Evolutionary conservation across 2,113 vertebrate species (phyloP).

Genomic region (Oryzias javanicus): DNA sequence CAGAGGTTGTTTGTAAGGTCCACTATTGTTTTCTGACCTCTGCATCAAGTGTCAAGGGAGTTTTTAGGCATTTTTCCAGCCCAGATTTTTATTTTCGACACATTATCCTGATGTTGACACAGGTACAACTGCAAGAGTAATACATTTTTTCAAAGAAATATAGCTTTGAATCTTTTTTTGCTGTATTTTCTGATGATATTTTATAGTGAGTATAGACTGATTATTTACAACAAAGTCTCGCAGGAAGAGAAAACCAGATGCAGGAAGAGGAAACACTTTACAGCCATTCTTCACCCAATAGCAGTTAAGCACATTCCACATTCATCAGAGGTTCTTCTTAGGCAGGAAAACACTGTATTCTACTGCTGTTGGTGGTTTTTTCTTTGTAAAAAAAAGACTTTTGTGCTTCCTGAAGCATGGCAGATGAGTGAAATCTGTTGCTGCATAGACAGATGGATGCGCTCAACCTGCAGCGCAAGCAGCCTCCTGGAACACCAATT

Average conservation of each 20-base stretch:
- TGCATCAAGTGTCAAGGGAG: background rate
- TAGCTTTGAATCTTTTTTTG: background rate
- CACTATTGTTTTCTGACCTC: background rate
- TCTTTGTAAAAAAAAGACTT: background rate
- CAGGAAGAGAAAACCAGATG: background rate
- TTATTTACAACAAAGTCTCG: background rate
- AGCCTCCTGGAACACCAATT: too few species aligned
- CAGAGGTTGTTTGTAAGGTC: background rate
- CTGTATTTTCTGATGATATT: background rate
- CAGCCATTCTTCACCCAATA: slow-evolving; percentile 1
- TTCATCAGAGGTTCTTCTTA: background rate
- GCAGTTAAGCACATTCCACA: background rate
- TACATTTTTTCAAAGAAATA: background rate
- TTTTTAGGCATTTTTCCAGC: background rate
- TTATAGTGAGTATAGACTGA: background rate
- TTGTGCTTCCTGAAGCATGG: background rate
- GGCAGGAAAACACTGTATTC: background rate
- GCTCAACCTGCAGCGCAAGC: background rate
- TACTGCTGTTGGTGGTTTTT: background rate
- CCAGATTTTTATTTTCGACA: background rate
- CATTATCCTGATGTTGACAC: background rate
- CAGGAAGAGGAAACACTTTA: background rate
- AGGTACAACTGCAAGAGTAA: background rate
- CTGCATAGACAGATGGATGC: background rate
- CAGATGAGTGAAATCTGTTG: background rate